These are phyloP conservation scores for Acanthisitta chloris DNA, from an alignment of 2,113 vertebrate species.

Conservation along the genomic window DNA sequence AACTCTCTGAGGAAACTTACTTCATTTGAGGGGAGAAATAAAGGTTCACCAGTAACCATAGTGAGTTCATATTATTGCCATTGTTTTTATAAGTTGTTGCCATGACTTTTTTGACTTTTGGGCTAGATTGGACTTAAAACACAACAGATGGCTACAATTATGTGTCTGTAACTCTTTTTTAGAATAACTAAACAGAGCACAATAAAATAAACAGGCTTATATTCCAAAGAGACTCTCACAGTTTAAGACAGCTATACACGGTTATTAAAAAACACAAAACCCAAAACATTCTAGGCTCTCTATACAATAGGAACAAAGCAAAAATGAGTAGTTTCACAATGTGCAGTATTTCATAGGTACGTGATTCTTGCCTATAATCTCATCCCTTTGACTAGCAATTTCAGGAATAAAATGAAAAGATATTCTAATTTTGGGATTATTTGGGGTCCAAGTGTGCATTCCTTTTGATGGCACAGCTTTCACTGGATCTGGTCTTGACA, in stretches of 20 bases:
- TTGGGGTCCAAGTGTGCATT: not conserved
- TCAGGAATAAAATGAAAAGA: not conserved
- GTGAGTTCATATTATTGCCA: conserved; percentile 74
- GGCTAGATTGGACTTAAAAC: conserved; percentile 73
- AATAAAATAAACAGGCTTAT: conserved; percentile 78
- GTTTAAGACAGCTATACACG: conserved; percentile 44
- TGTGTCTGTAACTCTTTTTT: conserved; percentile 67
- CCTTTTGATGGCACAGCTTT: not conserved
- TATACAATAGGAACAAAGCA: not conserved
- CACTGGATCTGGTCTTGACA: not conserved
- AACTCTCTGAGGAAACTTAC: conserved; percentile 74
- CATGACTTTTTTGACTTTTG: conserved; percentile 75
- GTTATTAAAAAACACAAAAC: conserved; percentile 51
- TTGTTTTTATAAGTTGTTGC: conserved; percentile 79
- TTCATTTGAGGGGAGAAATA: conserved; percentile 71
- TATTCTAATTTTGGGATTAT: not conserved
- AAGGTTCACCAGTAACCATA: conserved; percentile 77
- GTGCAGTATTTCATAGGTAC: not conserved
- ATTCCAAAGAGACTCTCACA: conserved; percentile 64
- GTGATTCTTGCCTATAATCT: not conserved
- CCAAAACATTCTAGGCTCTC: not conserved
- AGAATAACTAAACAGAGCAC: conserved; percentile 75
- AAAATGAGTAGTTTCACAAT: not conserved
- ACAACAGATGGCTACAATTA: conserved; percentile 80
- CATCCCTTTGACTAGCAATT: conserved; percentile 22